These are phyloP conservation scores for Seladonia tumulorum DNA, from an alignment of 2,888 invertebrate species.

Conservation along the genomic window DNA sequence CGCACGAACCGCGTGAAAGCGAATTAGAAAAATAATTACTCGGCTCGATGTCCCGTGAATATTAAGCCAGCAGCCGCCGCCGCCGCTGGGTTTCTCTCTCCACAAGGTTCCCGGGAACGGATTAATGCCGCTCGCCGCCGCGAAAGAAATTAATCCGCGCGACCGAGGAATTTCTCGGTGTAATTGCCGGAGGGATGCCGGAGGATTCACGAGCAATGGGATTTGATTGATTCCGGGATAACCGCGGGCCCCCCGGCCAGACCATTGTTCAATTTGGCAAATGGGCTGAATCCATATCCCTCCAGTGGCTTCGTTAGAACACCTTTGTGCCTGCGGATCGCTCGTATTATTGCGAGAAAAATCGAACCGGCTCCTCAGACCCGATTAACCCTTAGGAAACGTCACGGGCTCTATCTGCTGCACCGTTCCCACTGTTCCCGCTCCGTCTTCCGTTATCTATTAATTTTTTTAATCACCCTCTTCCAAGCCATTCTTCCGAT, in stretches of 20 bases:
- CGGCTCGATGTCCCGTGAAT: slow-evolving; percentile 46
- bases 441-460: background rate
- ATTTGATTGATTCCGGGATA: slow-evolving; percentile 18
- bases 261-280: slow-evolving; percentile 7
- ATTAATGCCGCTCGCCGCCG: slow-evolving; percentile 15
- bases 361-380: background rate
- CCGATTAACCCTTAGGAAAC: background rate
- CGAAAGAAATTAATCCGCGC: slow-evolving; percentile 32
- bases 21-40: slow-evolving; percentile 55
- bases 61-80: slow-evolving; percentile 19
- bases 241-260: background rate
- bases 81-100: background rate
- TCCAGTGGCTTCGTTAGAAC: slow-evolving; percentile 1
- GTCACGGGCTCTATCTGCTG: background rate
- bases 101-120: background rate
- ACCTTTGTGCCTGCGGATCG: slow-evolving; percentile 7
- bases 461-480: background rate
- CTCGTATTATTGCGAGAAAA: slow-evolving; percentile 6
- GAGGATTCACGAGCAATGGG: slow-evolving; percentile 19
- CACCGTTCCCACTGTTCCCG: background rate
- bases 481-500: background rate
- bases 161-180: background rate
- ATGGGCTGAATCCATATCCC: slow-evolving; percentile 13
- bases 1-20: background rate
- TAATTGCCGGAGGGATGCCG: background rate